A percentile compares a stretch with the other conserved stretches of the same genome.
Conservation (phyloP, 2,888 invertebrate genomes). For the Priocnemis perturbator region DNA sequence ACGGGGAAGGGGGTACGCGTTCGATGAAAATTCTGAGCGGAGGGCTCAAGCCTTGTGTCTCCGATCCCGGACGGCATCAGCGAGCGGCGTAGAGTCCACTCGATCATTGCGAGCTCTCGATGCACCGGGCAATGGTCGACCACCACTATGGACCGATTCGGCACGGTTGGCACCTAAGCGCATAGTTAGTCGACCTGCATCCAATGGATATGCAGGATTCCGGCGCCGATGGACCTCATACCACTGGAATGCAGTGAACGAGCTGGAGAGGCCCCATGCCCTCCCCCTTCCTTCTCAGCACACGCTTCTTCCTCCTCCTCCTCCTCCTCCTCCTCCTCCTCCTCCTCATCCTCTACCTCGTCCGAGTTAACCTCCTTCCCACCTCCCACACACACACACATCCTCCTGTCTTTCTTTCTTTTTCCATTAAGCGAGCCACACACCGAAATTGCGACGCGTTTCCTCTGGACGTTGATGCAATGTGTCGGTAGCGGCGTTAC, state of each 20-base stretch:
- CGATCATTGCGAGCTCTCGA: conserved; percentile 4
- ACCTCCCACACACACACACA: neutral
- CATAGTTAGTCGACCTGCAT: conserved; percentile 56
- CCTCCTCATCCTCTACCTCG: neutral
- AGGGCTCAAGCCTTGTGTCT: too few species aligned
- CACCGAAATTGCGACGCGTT: neutral
- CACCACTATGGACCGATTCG: conserved; percentile 27
- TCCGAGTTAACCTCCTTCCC: neutral
- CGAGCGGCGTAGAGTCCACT: neutral
- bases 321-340: conserved; percentile 17
- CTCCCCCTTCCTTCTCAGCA: conserved; percentile 9
- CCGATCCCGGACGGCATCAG: too few species aligned
- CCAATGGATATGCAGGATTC: conserved; percentile 46
- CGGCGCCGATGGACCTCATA: conserved; percentile 39
- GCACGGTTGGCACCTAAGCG: conserved; percentile 59
- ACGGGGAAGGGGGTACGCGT: too few species aligned
- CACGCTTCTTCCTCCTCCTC: conserved; percentile 24
- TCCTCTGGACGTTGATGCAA: neutral
- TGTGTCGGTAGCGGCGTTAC: too few species aligned
- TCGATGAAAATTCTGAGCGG: too few species aligned
- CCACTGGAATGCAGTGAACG: conserved; percentile 40
- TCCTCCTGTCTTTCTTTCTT: neutral
- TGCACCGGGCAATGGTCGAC: neutral
- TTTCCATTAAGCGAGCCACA: neutral
- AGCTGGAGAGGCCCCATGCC: conserved; percentile 23